These are phyloP conservation scores for Cyanoliseus patagonus DNA, from an alignment of 2,113 vertebrate species.

Conservation along the genomic window DNA sequence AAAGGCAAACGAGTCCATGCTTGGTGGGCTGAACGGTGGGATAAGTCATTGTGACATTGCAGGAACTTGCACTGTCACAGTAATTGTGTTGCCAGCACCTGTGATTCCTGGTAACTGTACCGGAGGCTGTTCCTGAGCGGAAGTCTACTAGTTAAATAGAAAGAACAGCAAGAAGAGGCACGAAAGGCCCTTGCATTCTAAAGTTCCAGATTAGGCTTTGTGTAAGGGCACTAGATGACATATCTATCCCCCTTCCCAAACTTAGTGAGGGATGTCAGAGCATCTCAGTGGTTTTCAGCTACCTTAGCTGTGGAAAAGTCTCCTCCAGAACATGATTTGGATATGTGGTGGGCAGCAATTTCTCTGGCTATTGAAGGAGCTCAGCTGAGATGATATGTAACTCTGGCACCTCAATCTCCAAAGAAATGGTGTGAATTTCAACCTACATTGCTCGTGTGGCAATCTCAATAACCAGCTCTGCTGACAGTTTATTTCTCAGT, in stretches of 20 bases:
- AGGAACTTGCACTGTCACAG: background rate
- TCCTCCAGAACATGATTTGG: background rate
- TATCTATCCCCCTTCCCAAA: background rate
- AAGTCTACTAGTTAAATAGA: background rate
- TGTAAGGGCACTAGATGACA: background rate
- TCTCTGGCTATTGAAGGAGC: background rate
- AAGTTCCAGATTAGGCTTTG: background rate
- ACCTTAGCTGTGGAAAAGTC: background rate
- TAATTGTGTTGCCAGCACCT: background rate
- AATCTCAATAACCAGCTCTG: background rate
- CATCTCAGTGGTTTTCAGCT: background rate
- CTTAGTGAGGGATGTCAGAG: background rate
- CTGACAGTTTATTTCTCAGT: background rate
- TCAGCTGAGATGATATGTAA: background rate
- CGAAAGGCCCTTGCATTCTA: background rate
- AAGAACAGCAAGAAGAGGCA: background rate
- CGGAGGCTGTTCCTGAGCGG: background rate
- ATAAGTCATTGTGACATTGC: rapidly evolving
- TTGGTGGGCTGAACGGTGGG: background rate
- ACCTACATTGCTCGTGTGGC: background rate
- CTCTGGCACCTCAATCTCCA: background rate
- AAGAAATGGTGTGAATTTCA: background rate
- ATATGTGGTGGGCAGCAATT: background rate
- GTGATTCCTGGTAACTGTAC: no score
- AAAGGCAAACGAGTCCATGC: background rate